Base-by-base conservation (phyloP, 1,140 invertebrate species). In the Megathymus violae region DNA sequence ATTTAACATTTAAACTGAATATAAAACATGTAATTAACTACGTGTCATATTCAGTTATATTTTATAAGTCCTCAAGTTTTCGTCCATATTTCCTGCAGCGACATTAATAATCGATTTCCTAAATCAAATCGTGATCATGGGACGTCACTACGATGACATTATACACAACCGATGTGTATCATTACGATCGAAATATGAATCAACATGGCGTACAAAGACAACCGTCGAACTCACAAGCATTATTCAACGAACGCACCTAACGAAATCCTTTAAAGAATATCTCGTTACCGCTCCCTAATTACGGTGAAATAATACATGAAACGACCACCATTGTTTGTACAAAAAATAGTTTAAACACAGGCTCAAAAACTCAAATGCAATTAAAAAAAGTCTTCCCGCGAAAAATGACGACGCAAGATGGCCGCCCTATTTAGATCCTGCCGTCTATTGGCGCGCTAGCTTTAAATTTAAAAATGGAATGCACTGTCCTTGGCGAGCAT, bases 381-480 rank as follows among this genome's bases (percentile, higher is more conserved):
- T 78, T 75, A 76, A 80, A 77, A 77, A 69, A 74, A 60, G 63
- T 62, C 62, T 78, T 78, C 73, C 74, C 71, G 76, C 69, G 69
- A 68, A 76, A 75, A 78, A 78, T 76, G 70, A 78, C 78, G 78
- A 72, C 69, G 67, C 76, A 80, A 80, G 76, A 80, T 80, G 78
- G 78, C 78, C 71, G 76, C 69, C 71, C 71, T 82, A 82, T 81
- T 84, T 84, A 84, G 81, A 84, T 80, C 76, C 79, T 79, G 75
- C 74, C 80, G 75, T 82, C 80, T 83, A 83, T 83, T 83, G 80
- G 78, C 75, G 78, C 77, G 78, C 78, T 83, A 83, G 80, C 74
- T 74, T 82, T 84, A 83, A 85, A 86, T 89, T 90, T 86, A 88
- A 88, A 89, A 89, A 89, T 84, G 83, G 84, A 90, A 88, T 90